Evolutionary conservation across 2,113 vertebrate genomes (phyloP).

Genomic region (Takifugu bimaculatus): DNA sequence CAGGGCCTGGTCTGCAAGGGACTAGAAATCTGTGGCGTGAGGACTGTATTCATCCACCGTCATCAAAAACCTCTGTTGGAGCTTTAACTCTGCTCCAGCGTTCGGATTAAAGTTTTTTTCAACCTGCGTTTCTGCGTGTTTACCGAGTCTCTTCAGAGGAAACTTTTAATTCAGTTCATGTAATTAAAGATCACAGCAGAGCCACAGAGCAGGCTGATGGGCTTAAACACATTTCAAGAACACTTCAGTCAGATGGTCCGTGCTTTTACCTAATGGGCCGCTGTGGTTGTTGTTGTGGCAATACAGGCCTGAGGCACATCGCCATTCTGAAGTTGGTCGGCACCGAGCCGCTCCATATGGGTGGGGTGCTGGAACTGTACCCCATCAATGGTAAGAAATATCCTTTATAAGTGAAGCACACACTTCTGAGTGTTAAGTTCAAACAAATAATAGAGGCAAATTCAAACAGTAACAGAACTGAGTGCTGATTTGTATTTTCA

Average conservation of each 20-base stretch:
- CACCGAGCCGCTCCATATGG: constrained; percentile 77
- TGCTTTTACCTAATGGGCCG: constrained; percentile 21
- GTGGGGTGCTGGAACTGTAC: constrained; percentile 91
- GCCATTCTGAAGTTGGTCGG: constrained; percentile 91
- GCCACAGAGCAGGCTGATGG: too few species aligned
- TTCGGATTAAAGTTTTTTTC: constrained; percentile 33
- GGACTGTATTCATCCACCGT: too few species aligned
- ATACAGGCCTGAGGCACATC: constrained; percentile 89
- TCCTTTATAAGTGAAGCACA: neutral
- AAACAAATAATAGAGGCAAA: too few species aligned
- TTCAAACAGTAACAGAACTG: too few species aligned
- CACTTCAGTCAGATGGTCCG: constrained; percentile 2
- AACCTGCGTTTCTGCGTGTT: constrained; percentile 32
- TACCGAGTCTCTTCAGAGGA: constrained; percentile 39
- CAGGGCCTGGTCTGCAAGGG: too few species aligned
- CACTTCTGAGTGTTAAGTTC: too few species aligned
- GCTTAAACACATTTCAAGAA: too few species aligned
- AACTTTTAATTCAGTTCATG: neutral
- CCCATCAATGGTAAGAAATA: constrained; percentile 90
- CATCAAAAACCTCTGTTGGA: constrained; percentile 33
- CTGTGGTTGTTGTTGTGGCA: constrained; percentile 17
- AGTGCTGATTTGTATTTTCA: too few species aligned
- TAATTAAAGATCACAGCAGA: too few species aligned
- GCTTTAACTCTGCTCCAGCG: constrained; percentile 44
- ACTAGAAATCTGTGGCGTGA: too few species aligned